Evolutionary conservation across 2,797 vertebrate genomes (phyloP).

Genomic region (Amblyraja radiata): DNA sequence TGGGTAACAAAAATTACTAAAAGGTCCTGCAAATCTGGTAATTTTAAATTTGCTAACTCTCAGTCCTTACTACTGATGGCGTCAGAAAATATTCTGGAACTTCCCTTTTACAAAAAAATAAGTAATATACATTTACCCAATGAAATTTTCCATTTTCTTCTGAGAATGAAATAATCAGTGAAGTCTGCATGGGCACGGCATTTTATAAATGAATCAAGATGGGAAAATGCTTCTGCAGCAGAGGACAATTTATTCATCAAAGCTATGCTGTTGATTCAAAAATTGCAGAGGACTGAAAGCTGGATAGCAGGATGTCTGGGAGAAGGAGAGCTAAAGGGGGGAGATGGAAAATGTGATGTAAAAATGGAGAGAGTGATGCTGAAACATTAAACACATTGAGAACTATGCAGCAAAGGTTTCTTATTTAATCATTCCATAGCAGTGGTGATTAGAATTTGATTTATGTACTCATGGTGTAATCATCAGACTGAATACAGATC

Average conservation of each 20-base stretch:
- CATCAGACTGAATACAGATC: slow-evolving; percentile 41
- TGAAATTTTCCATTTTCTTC: not conserved
- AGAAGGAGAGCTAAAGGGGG: not conserved
- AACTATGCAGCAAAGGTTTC: slow-evolving; percentile 23
- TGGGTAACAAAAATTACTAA: not conserved
- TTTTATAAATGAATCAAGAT: not conserved
- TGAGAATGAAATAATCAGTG: not conserved
- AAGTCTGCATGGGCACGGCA: not conserved
- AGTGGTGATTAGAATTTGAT: slow-evolving; percentile 52
- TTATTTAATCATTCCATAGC: slow-evolving; percentile 44
- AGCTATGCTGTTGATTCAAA: not conserved
- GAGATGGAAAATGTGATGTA: not conserved
- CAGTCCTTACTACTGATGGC: not conserved
- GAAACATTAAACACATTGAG: not conserved
- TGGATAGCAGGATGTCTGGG: not conserved
- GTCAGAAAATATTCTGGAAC: not conserved
- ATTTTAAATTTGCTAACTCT: not conserved
- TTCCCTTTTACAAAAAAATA: not conserved
- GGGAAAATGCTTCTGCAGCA: not conserved
- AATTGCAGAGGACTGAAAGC: not conserved
- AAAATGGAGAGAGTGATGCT: not conserved
- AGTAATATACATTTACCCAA: not conserved
- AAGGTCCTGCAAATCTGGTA: not conserved
- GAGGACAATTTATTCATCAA: not conserved
- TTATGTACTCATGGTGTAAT: slow-evolving; percentile 52